phyloP scores from a whole-genome alignment of 2,888 invertebrate genomes.

The Xylota sylvarum region DNA sequence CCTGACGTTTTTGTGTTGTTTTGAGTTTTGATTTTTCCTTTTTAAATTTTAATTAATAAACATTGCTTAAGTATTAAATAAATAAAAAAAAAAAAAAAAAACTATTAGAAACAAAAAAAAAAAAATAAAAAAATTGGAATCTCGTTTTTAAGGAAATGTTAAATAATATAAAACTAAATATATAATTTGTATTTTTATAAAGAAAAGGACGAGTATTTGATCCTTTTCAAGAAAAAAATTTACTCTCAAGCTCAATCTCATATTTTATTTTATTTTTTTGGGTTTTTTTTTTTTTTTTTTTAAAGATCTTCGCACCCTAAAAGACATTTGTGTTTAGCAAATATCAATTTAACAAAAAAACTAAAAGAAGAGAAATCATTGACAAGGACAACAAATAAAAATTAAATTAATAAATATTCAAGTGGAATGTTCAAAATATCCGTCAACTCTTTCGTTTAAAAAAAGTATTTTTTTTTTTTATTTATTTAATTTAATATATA shows the following conservation, averaged over 20 bases:
- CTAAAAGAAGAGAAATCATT: conserved; percentile 10
- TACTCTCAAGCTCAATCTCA: conserved; percentile 75
- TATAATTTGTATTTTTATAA: neutral
- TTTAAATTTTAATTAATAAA: conserved; percentile 6
- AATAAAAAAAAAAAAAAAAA: too few relatives aligned
- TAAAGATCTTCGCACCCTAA: conserved; percentile 4
- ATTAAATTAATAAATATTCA: conserved; percentile 22
- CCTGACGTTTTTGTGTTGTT: conserved; percentile 27
- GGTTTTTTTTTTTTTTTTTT: conserved; percentile 47
- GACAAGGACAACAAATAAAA: conserved; percentile 31
- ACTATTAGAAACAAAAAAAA: conserved; percentile 6
- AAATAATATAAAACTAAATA: conserved; percentile 9
- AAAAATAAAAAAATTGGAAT: neutral
- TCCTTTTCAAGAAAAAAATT: conserved; percentile 3
- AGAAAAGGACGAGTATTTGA: neutral
- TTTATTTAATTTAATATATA: neutral
- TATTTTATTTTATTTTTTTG: conserved; percentile 60
- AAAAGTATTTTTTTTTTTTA: conserved; percentile 9
- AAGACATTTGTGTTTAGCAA: conserved; percentile 7
- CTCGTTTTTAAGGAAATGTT: neutral
- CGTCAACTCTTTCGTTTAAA: neutral
- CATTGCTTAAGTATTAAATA: neutral
- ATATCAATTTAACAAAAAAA: neutral
- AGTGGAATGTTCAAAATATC: conserved; percentile 17
- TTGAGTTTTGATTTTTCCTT: neutral